Evolutionary conservation across 1,140 invertebrate genomes (phyloP), one percentile per base, ranked within the genome.

Genomic region (Papilio glaucus): DNA sequence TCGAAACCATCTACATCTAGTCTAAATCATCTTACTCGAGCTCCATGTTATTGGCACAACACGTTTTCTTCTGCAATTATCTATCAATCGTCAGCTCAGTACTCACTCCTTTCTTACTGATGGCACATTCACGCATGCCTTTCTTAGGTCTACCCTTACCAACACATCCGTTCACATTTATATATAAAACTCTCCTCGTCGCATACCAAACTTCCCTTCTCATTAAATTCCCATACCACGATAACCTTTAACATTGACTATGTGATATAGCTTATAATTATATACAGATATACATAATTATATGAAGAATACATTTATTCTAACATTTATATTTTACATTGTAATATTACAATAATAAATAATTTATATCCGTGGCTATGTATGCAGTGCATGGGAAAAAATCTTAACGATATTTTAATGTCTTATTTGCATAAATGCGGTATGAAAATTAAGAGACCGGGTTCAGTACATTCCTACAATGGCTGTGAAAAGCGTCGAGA

Each of bases 401-500:
- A 15, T 57, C 21, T 24, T 57, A 57, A 57, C 49, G 18, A 26
- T 26, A 10, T 57, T 57, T 57, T 57, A 57, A 57, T 57, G 18
- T 24, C 49, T 57, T 57, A 57, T 57, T 57, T 57, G 49, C 49
- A 57, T 57, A 24, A 53, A 24, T 53, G 18, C 24, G 3, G 21
- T 57, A 57, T 57, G 49, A 4, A 57, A 57, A 57, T 57, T 24
- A 24, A 57, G 21, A 24, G 49, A 57, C 49, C 18, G 70, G 60
- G 53, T 72, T 41, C 53, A 72, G 67, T 41, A 45, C 33, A 53
- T 67, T 73, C 57, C 45, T 49, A 67, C 53, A 67, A 65, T 72
- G 53, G 42, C 60, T 38, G 72, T 72, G 78, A 72, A 77, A 76
- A 76, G 49, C 41, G 49, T 39, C 62, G 53, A 69, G 38, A 39